Evolutionary conservation across 2,797 vertebrate species (phyloP).

Genomic region (Aselliscus stoliczkanus): DNA sequence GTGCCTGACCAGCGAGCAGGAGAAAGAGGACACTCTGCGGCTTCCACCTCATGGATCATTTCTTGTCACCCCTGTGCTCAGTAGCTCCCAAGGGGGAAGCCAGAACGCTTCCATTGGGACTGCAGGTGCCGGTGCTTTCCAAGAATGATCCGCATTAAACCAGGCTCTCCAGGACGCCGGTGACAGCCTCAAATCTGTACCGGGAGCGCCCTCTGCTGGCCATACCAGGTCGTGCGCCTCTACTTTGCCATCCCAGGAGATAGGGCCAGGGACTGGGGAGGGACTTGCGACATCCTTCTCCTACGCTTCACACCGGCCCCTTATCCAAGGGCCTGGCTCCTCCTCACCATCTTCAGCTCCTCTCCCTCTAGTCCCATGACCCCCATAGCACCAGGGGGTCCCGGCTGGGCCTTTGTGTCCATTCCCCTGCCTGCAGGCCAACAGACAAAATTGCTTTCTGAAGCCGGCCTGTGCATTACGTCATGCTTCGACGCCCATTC

Average conservation of each 20-base stretch:
- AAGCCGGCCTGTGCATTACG: not conserved
- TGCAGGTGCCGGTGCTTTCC: not conserved
- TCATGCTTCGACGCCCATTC: not conserved
- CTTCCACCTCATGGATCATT: not conserved
- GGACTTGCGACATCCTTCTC: not conserved
- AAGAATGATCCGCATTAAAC: not conserved
- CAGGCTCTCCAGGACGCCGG: rapidly evolving
- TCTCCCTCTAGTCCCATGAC: not conserved
- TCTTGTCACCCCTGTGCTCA: not conserved
- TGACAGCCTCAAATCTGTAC: slow-evolving; percentile 34
- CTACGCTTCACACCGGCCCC: not conserved
- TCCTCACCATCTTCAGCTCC: not conserved
- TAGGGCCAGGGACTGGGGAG: not conserved
- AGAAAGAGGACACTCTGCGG: not conserved
- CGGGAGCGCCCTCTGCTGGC: slow-evolving; percentile 61
- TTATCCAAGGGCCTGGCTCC: not conserved
- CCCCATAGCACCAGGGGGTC: not conserved
- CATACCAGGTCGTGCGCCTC: rapidly evolving
- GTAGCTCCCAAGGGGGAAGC: not conserved
- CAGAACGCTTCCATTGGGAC: not conserved
- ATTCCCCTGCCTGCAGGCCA: not conserved
- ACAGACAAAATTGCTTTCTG: not conserved
- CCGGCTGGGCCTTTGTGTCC: not conserved
- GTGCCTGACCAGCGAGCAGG: not conserved
- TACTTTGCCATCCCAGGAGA: rapidly evolving